Evolutionary conservation across 2,113 vertebrate species (phyloP), one percentile per base, ranked within the genome.

Genomic region (Haemorhous mexicanus): DNA sequence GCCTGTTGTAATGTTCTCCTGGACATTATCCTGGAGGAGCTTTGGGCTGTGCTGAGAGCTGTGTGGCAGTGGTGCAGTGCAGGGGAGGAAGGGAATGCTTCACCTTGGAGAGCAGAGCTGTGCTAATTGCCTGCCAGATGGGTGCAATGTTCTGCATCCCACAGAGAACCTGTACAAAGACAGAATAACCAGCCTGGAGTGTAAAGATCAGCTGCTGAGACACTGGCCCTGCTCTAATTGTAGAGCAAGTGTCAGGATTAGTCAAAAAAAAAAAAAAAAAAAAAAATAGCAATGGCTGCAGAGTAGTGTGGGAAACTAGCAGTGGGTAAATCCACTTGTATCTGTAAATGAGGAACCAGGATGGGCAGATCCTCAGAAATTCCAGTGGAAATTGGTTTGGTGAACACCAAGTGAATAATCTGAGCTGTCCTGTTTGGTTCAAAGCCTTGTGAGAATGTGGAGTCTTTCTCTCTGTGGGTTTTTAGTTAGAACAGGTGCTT

Each of bases 121-220:
- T 72, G 75, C 75, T 96, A 69, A 94, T 90, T 92, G 59, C 78
- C 87, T 94, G 83, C 90, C 76, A 93, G 82, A 62, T 90, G 72
- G 90, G 85, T 82, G 84, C 64, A 44, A 59, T 73, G 85, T 83
- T 91, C 83, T 81, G 75, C 77, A 69, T 73, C 84, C 84, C 83
- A 49, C 69, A 43, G 82, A 89, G 68, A 86, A 55, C 76, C 68
- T 90, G 46, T 70, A 52, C 79, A 89, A 95, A 78, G 8, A 35
- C 61, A 24, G 15, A 69, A 50, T 8, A 66, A 77, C 50, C 61
- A 44, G 33, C 11, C 56, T 82, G 78, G 35, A 81, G 72, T 74
- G 64, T 79, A 81, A 81, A 81, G 52, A 94, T 92, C 89, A 55
- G n/a, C 86, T 86, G 49, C 46, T 68, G 56, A 73, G 56, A 21